Evolutionary conservation across 2,797 vertebrate species (phyloP).

Genomic region (Notolabrus celidotus): DNA sequence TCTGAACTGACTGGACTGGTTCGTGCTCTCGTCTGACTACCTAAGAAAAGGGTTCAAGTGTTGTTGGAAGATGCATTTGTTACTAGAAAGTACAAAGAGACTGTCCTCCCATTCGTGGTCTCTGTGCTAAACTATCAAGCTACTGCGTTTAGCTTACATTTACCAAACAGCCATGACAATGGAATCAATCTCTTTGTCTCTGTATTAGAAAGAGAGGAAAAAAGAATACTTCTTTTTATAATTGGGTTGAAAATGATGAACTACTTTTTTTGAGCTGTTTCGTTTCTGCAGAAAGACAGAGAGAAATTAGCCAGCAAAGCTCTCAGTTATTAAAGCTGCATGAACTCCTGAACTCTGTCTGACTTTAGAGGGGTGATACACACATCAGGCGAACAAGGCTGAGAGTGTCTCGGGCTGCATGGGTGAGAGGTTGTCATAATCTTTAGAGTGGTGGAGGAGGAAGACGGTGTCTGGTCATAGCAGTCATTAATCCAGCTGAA

Average conservation of each 20-base stretch:
- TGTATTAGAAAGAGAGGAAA: background rate
- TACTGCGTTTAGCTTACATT: background rate
- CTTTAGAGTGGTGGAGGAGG: constrained; percentile 6
- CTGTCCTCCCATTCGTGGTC: background rate
- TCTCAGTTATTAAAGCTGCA: constrained; percentile 81
- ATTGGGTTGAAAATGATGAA: background rate
- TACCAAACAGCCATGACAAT: too few species aligned
- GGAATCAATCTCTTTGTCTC: background rate
- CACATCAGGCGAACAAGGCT: constrained; percentile 18
- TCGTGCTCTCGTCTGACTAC: too few species aligned
- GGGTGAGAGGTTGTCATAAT: constrained; percentile 47
- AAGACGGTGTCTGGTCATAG: constrained; percentile 28
- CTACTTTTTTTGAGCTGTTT: constrained; percentile 22
- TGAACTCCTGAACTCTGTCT: constrained; percentile 82
- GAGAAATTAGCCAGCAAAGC: constrained; percentile 28
- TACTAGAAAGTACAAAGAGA: too few species aligned
- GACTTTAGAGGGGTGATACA: constrained; percentile 65
- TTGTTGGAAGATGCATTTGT: background rate
- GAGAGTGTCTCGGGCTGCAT: constrained; percentile 18
- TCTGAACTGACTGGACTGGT: too few species aligned
- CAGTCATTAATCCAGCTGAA: constrained; percentile 43
- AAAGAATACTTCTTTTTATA: background rate
- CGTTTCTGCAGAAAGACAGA: constrained; percentile 24
- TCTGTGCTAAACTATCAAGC: background rate
- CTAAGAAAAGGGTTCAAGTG: too few species aligned